Percentiles rank a stretch among this genome's conserved stretches.
Conservation (phyloP, 2,888 invertebrate species). For the Epicampocera succincta region DNA sequence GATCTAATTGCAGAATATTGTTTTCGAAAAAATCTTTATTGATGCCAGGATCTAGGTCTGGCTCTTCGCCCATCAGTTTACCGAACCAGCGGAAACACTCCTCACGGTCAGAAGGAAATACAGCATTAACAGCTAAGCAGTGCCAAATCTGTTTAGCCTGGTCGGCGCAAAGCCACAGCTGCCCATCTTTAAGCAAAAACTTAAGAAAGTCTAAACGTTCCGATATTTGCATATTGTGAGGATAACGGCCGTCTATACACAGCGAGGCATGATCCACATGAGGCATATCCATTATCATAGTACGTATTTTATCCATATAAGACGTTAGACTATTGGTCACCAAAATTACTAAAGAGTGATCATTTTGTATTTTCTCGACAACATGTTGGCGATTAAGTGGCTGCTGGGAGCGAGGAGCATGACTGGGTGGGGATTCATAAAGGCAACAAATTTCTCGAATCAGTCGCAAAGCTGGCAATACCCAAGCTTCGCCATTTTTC, state of each 20-base stretch:
- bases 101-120: constrained; percentile 95
- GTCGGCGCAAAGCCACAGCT: constrained; percentile 97
- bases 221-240: constrained; percentile 95
- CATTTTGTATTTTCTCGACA: constrained; percentile 94
- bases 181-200: constrained; percentile 96
- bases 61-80: constrained; percentile 97
- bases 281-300: constrained; percentile 82
- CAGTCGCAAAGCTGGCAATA: constrained; percentile 95
- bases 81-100: constrained; percentile 99
- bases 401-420: constrained; percentile 81
- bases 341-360: constrained; percentile 95
- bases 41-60: constrained; percentile 97
- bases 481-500: constrained; percentile 94
- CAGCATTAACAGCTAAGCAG: constrained; percentile 95
- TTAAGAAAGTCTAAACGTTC: constrained; percentile 96
- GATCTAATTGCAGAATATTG: constrained; percentile 95
- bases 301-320: constrained; percentile 94
- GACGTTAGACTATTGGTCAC: constrained; percentile 95
- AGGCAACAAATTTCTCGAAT: constrained; percentile 97
- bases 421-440: constrained; percentile 87
- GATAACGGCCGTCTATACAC: constrained; percentile 93
- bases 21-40: constrained; percentile 97
- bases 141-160: constrained; percentile 99
- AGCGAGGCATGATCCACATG: constrained; percentile 87
- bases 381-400: constrained; percentile 86